Evolutionary conservation across 2,797 vertebrate genomes (phyloP), one percentile per base, ranked within the genome.

Genomic region (Sebastes iracundus): DNA sequence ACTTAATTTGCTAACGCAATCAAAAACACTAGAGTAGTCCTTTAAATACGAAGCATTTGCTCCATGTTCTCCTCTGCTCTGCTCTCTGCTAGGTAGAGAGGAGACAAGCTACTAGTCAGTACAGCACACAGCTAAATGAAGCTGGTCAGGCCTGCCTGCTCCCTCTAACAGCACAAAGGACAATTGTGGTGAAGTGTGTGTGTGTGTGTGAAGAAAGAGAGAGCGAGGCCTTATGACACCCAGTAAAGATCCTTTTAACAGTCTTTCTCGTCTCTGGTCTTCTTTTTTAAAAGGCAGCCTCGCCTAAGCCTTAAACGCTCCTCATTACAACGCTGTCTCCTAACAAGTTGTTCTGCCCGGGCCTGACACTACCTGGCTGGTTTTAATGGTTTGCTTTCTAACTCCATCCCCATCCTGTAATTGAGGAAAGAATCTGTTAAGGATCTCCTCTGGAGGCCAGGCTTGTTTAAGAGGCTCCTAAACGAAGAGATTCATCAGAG

Each of bases 381-480:
- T 81, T 88, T 81, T 87, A 88, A 87, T 87, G 79, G 53, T 72
- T 79, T 69, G 42, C 81, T 76, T 79, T 84, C 64, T 58, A 70
- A 60, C 73, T 75, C 55, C 14, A 33, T 82, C 35, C 81, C 49
- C 13, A 25, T 71, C 72, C 35, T 78, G 80, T 83, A 77, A 86
- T 80, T 86, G 85, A 84, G 73, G 52, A 35, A n/a, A 27, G 68
- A 74, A 60, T 38, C 58, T 75, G 85, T 85, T 75, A 89, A 88
- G 49, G 55, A 77, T 79, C 72, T 87, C 55, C 67, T 85, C 78
- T 23, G 67, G 74, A 87, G 79, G 80, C 61, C 10, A 13, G 55
- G 71, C 67, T 76, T 81, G 68, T 76, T 85, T 69, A 66, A 87
- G 71, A 89, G 74, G 56, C 55, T 79, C 53, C 73, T 62, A 27